Evolutionary conservation across 2,888 invertebrate species (phyloP).

Genomic region (Megaustenia siamemsis): DNA sequence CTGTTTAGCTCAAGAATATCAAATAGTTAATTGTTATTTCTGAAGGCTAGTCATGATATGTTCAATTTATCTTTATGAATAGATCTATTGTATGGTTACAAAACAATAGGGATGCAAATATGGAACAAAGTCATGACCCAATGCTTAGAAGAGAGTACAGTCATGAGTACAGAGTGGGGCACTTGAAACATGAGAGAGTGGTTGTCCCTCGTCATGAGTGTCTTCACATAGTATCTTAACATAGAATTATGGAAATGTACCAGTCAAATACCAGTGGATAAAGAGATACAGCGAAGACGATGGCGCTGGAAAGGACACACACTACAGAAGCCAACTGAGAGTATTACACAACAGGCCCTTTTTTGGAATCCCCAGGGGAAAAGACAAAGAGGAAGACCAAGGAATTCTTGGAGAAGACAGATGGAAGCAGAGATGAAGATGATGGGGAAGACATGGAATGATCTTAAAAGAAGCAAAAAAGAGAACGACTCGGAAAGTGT

Average conservation of each 20-base stretch:
- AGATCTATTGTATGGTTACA: constrained; percentile 98
- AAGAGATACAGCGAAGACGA: background rate
- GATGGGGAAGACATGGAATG: no score
- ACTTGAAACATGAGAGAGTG: constrained; percentile 97
- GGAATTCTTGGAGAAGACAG: no score
- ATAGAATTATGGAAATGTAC: background rate
- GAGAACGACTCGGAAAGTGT: no score
- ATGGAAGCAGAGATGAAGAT: no score
- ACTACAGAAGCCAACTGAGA: no score
- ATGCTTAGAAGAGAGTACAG: constrained; percentile 90
- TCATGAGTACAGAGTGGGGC: constrained; percentile 95
- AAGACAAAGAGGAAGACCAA: no score
- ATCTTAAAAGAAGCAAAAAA: no score
- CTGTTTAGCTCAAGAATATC: no score
- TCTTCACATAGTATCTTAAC: constrained; percentile 77
- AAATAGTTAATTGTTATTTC: no score
- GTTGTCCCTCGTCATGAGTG: constrained; percentile 91
- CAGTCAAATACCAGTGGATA: background rate
- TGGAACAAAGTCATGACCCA: constrained; percentile 82
- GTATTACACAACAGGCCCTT: no score
- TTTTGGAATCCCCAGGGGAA: no score
- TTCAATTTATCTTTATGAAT: background rate
- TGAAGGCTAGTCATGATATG: background rate
- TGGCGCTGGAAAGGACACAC: no score
- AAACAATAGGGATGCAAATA: constrained; percentile 94